Base-by-base conservation (phyloP, 1,140 invertebrate species). In the Euura saliciscinereae region DNA sequence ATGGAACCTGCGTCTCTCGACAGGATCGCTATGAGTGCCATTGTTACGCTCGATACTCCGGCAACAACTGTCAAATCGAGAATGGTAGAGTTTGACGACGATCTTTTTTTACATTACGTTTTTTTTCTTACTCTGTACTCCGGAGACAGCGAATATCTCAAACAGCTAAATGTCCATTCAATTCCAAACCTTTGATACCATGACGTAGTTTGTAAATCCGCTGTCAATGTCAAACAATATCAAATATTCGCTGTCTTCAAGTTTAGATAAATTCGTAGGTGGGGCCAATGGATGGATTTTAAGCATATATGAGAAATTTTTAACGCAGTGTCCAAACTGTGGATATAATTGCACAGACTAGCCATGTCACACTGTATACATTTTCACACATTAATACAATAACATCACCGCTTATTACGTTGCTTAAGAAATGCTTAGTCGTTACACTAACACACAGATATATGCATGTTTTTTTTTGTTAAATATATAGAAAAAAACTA, bases 41-140 rank as follows among this genome's bases (percentile, higher is more conserved):
- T 78, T 96, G 95, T 88, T 89, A 91, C 66, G 89, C 93, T 44
- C 90, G 94, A 68, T 96, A 95, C 84, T 91, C 91, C 71, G 95
- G 95, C 74, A 93, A 93, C 88, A 95, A 95, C 86, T 96, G 95
- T 87, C 91, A 96, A 84, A 90, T 92, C 82, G 95, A 96, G 84
- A 90, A 85, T 84, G 89, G 90, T 91, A 88, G 88, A 87, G 69
- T 73, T 59, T 45, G 44, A 69, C 45, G 11, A 4, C 3, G 51
- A 59, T 59, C 51, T 59, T 59, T 59, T 59, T 11, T 28, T 28
- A 28, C 28, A 28, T 28, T 28, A 1, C 28, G 28, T 28, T 59
- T 59, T 59, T 4, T 59, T n/a, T 59, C 10, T 59, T 59, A 3
- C 51, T 59, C 51, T 59, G 6, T 4, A 11, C 51, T 59, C 13